Conservation (phyloP, 1,140 invertebrate species). For the Tetramorium alpestre region DNA sequence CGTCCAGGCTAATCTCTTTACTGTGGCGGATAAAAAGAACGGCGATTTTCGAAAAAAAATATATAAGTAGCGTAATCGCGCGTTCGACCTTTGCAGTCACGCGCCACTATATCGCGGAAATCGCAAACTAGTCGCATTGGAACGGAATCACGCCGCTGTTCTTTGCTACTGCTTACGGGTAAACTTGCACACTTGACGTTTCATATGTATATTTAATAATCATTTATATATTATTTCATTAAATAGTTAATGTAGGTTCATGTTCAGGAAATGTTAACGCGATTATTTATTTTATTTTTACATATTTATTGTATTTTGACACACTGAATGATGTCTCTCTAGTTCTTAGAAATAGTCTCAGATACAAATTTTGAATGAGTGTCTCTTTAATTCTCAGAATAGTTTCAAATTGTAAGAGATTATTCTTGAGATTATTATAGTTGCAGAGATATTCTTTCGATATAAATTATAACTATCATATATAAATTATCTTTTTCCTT, state of each 20-base stretch:
- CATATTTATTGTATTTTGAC: neutral
- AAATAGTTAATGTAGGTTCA: neutral
- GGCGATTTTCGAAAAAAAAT: slow-evolving; percentile 33
- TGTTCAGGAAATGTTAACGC: neutral
- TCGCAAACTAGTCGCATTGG: neutral
- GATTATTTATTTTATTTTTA: neutral
- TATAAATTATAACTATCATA: neutral
- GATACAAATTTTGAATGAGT: neutral
- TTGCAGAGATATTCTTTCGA: neutral
- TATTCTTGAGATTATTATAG: neutral
- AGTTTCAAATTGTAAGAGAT: no score
- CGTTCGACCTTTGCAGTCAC: slow-evolving; percentile 39
- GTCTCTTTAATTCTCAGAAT: no score
- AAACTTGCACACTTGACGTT: slow-evolving; percentile 30
- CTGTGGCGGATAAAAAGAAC: neutral
- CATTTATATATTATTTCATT: neutral
- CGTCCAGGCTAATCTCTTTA: slow-evolving; percentile 10
- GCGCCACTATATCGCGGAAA: slow-evolving; percentile 27
- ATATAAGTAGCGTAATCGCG: slow-evolving; percentile 55
- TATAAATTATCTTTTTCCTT: neutral
- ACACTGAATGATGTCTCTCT: neutral
- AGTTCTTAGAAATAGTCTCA: neutral
- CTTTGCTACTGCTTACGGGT: slow-evolving; percentile 26
- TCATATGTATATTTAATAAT: neutral
- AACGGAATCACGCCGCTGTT: slow-evolving; percentile 8